Evolutionary conservation across 1,140 invertebrate species (phyloP), one percentile per base, ranked within the genome.

Genomic region (Delia radicum): DNA sequence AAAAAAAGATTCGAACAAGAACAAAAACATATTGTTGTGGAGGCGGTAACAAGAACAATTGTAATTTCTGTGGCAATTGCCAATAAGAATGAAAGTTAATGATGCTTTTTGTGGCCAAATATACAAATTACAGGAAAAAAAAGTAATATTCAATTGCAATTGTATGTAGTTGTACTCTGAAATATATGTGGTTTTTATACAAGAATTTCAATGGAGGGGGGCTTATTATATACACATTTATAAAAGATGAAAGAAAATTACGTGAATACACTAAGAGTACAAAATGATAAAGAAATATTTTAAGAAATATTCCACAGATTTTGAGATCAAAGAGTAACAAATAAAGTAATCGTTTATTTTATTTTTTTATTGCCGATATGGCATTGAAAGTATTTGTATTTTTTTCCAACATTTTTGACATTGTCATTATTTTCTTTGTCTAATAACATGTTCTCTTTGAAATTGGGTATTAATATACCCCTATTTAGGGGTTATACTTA

Each of bases 61-160:
- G 72, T 61, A 73, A 73, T 61, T 73, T 55, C 72, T 73, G 48
- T 61, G 26, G 48, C 72, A 55, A 73, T 73, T 73, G 48, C 65
- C 65, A 69, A 69, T 69, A 69, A 69, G 65, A 69, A 69, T 69
- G 31, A 69, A 69, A 69, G 65, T 69, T 37, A 69, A 69, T 69
- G 65, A 69, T 69, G n/a, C 65, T 69, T 69, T 69, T 69, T 69
- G 65, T 69, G 65, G 65, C 65, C 72, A 73, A 73, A 48, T 37
- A 73, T 73, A 26, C 33, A 73, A 48, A 73, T 55, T 61, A 55
- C 37, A 73, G n/a, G n/a, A n/a, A n/a, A n/a, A n/a, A n/a, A n/a
- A 55, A 73, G 28, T 37, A 55, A 37, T 29, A 73, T 28, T 46
- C 37, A 48, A 15, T 26, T 48, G 21, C 42, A 73, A 73, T 24